These are phyloP conservation scores for Lycia hirtaria DNA, from an alignment of 2,888 invertebrate genomes.

Conservation along the genomic window DNA sequence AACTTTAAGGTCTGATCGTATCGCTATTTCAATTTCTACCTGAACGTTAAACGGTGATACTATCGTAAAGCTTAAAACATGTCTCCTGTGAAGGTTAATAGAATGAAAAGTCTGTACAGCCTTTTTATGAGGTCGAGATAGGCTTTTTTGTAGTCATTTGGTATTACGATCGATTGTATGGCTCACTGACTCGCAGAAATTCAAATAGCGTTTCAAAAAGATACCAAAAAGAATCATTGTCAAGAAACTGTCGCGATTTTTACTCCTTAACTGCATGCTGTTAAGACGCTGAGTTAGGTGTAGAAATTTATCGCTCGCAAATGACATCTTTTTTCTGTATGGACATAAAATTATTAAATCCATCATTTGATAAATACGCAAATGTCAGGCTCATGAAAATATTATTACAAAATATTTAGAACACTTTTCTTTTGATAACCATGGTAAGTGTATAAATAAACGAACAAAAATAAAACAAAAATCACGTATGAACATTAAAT, in stretches of 20 bases:
- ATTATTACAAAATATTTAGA: no score
- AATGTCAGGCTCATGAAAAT: no score
- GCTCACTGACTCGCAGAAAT: conserved; percentile 13
- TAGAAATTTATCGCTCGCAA: no score
- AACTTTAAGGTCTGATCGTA: conserved; percentile 32
- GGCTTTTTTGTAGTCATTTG: conserved; percentile 19
- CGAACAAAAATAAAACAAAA: no score
- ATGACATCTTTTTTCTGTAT: no score
- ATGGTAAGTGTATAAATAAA: no score
- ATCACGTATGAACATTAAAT: no score
- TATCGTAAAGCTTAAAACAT: background rate
- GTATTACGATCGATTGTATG: conserved; percentile 25
- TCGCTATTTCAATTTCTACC: conserved; percentile 22
- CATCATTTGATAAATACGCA: no score
- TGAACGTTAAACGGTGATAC: conserved; percentile 8
- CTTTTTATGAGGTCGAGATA: conserved; percentile 22
- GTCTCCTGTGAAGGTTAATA: conserved; percentile 6
- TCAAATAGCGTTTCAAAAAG: conserved; percentile 19
- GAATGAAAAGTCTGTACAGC: conserved; percentile 12
- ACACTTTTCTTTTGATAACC: no score
- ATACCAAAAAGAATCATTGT: background rate
- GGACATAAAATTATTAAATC: no score
- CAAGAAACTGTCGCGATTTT: background rate
- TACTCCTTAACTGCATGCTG: no score
- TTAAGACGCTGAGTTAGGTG: no score